Base-by-base conservation (phyloP, 2,797 vertebrate genomes). In the Podarcis siculus region DNA sequence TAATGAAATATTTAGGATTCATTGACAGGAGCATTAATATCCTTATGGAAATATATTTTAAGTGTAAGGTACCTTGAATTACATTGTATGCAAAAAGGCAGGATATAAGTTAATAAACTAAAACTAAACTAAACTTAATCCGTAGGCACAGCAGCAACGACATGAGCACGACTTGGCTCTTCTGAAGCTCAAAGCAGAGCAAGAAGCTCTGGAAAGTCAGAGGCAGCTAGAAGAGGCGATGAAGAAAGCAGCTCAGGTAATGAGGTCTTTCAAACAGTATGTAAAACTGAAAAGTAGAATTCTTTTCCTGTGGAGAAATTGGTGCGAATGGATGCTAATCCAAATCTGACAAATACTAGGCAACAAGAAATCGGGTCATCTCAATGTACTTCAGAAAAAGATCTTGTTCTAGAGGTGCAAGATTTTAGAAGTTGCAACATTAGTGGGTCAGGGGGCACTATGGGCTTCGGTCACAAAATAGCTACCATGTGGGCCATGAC, bases 241-340 rank as follows among this genome's bases (percentile, higher is more conserved):
- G 69, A 98, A 98, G 94, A 97, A 97, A 96, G 96, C 98, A 89
- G 97, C 98, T 95, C 98, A 98, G 98, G 99, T 99, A 97, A 90
- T 89, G 17, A 71, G 90, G 72, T 71, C 84, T 89, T 95, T 88
- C 27, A 91, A 25, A 87, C 92, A 82, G 37, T 82, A 32, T 32
- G 83, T 35, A 87, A 5, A 88, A 69, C 80, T 19, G 89, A 89
- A 94, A 76, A 90, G 35, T 69, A 15, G 55, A 75, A 39, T 30
- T 75, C 6, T 39, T 42, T 19, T 76, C 13, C 27, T 19, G 5
- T 69, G 32, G 39, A 37, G 37, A 80, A 58, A 77, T 55, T 9
- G 25, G 3, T 81, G 17, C 4, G 3, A 64, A 66, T 39, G n/a
- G 2, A 78, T 78, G 10, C 25, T 32, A 12, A 6, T 69, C 5